Evolutionary conservation across 2,888 invertebrate genomes (phyloP), one percentile per base, ranked within the genome.

Genomic region (Lasioglossum pauxillum): DNA sequence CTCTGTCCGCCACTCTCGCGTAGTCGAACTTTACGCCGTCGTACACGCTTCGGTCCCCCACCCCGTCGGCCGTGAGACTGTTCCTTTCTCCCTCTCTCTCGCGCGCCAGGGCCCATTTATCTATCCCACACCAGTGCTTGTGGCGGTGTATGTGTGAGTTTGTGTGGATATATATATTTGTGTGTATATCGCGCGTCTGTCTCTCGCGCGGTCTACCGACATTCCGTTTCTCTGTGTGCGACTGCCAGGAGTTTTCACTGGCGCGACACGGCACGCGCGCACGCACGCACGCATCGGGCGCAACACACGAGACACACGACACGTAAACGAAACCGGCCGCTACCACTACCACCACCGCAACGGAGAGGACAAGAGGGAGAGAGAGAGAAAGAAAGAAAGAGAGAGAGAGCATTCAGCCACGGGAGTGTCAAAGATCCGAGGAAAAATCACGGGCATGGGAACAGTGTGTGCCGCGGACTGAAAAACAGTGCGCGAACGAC

Each of bases 241-340:
- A 84, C 84, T 75, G 80, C 84, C 86, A 78, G 87, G 57, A 90
- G 91, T 90, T 90, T 90, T 90, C 91, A 87, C 87, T 75, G 84
- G 78, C 83, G 83, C 88, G 88, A 86, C 90, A 85, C 89, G 83
- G 81, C 81, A 82, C 80, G 78, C 83, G 87, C 75, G 74, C 78
- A 75, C 80, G 69, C 75, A 71, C 82, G 75, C 67, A 76, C 77
- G 57, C 57, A 57, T 53, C 57, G 78, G 31, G 53, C 38, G 49
- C 74, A 49, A 53, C 73, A 49, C 73, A 23, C 72, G 57, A 57
- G 72, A 41, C 76, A 64, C 76, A 67, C 75, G 77, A 80, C 83
- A 86, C 86, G 88, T 82, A 88, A 86, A 88, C 83, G 87, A 83
- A 88, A 88, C 88, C 85, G 89, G 78, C 79, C 72, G 89, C 78